phyloP scores from a whole-genome alignment of 2,113 vertebrate genomes.

The Megalops atlanticus region DNA sequence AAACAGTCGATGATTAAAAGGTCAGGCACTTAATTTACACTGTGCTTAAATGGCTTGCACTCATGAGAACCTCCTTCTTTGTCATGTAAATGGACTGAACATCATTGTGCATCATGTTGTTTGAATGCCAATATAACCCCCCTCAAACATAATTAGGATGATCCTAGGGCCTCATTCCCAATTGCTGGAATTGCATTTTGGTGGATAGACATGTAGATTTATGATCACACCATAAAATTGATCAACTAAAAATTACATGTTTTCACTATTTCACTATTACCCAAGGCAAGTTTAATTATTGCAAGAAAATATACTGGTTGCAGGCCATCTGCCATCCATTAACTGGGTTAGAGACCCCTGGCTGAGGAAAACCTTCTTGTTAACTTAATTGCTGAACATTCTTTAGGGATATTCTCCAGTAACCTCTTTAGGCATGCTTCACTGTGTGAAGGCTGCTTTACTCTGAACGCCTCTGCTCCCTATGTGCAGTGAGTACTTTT shows the following conservation, averaged over 20 bases:
- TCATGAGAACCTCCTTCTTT: not conserved
- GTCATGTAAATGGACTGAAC: not conserved
- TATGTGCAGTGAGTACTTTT: not conserved
- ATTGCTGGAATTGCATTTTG: not conserved
- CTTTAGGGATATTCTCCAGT: not conserved
- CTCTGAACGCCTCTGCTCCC: not conserved
- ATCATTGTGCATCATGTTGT: not conserved
- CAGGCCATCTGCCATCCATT: conserved; percentile 4
- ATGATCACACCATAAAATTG: not conserved
- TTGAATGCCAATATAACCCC: not conserved
- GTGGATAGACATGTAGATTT: not conserved
- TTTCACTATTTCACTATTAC: not conserved
- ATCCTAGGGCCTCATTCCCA: not conserved
- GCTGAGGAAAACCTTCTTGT: not conserved
- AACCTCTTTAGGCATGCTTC: not conserved
- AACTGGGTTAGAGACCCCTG: not conserved
- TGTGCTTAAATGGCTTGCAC: not conserved
- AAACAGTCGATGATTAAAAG: not conserved
- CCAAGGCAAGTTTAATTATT: not conserved
- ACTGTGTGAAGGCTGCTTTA: not conserved
- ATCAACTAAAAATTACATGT: not conserved
- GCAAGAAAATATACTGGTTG: not conserved
- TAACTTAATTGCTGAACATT: conserved; percentile 1
- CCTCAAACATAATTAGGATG: no score
- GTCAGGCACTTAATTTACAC: not conserved